Percentiles rank a stretch among this genome's conserved stretches.
Evolutionary conservation across 2,113 vertebrate genomes (phyloP).

Genomic region (Paradoxurus hermaphroditus): DNA sequence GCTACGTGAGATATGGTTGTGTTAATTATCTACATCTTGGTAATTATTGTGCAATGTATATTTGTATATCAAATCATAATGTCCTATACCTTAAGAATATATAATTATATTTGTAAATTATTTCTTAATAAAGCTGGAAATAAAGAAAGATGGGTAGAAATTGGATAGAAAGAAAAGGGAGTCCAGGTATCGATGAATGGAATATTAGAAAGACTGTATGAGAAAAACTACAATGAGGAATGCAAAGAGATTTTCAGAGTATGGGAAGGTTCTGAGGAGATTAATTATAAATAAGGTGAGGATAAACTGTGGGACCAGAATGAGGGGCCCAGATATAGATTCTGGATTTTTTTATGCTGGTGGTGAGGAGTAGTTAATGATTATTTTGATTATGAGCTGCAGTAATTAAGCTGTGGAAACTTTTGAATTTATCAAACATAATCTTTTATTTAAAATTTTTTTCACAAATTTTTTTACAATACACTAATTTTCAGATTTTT

Average conservation of each 20-base stretch:
- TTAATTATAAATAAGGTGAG: background rate
- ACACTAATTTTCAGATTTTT: background rate
- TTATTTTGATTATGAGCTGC: background rate
- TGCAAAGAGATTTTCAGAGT: background rate
- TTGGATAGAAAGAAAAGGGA: background rate
- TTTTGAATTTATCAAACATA: background rate
- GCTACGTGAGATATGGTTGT: background rate
- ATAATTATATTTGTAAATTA: background rate
- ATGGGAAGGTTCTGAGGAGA: background rate
- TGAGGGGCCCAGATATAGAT: background rate
- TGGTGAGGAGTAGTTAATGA: background rate
- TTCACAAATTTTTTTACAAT: background rate
- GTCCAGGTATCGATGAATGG: background rate
- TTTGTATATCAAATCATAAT: background rate
- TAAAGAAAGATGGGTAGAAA: background rate
- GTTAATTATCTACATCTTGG: background rate
- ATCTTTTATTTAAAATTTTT: background rate
- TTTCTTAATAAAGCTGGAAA: background rate
- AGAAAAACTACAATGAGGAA: background rate
- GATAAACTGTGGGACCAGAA: background rate
- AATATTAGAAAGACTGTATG: background rate
- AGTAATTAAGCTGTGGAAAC: background rate
- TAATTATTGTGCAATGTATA: background rate
- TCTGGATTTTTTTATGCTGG: background rate
- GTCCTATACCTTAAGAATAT: background rate